Conservation (phyloP, 2,888 invertebrate species). For the Malachius bipustulatus region DNA sequence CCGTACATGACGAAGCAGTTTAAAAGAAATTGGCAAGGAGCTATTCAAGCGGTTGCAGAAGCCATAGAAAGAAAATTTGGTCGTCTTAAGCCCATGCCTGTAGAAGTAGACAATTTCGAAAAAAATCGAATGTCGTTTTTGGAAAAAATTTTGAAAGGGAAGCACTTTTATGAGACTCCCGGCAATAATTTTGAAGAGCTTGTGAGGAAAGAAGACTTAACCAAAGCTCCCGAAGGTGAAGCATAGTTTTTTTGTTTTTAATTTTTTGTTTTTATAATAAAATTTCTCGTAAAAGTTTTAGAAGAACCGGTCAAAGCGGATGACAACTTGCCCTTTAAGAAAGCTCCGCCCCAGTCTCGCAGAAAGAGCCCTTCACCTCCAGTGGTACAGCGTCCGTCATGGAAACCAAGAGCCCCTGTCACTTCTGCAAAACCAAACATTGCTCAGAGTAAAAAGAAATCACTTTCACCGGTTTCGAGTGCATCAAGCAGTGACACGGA, state of each 20-base stretch:
- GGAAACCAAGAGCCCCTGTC: slow-evolving; percentile 20
- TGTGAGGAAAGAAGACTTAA: slow-evolving; percentile 35
- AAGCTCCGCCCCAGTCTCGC: slow-evolving; percentile 9
- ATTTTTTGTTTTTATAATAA: too few relatives aligned
- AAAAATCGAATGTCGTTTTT: slow-evolving; percentile 47
- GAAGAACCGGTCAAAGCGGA: too few relatives aligned
- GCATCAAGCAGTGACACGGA: slow-evolving; percentile 40
- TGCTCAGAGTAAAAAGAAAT: slow-evolving; percentile 21
- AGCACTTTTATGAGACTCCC: slow-evolving; percentile 51
- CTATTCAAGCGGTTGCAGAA: slow-evolving; percentile 46
- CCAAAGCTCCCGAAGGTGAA: slow-evolving; percentile 27
- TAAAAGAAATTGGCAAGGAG: slow-evolving; percentile 38
- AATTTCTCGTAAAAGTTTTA: too few relatives aligned
- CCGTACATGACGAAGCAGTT: slow-evolving; percentile 49
- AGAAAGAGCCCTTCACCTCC: slow-evolving; percentile 44
- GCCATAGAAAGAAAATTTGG: slow-evolving; percentile 66
- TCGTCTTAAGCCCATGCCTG: slow-evolving; percentile 51
- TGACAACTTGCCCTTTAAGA: slow-evolving; percentile 6
- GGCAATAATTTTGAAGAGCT: slow-evolving; percentile 44
- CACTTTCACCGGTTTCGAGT: slow-evolving; percentile 42
- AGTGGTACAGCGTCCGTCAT: slow-evolving; percentile 39
- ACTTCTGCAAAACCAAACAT: slow-evolving; percentile 11
- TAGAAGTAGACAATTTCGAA: slow-evolving; percentile 58
- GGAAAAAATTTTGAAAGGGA: slow-evolving; percentile 52
- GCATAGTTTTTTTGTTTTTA: background rate